Conservation (phyloP, 2,888 invertebrate genomes). For the Pharmacophagus antenor region DNA sequence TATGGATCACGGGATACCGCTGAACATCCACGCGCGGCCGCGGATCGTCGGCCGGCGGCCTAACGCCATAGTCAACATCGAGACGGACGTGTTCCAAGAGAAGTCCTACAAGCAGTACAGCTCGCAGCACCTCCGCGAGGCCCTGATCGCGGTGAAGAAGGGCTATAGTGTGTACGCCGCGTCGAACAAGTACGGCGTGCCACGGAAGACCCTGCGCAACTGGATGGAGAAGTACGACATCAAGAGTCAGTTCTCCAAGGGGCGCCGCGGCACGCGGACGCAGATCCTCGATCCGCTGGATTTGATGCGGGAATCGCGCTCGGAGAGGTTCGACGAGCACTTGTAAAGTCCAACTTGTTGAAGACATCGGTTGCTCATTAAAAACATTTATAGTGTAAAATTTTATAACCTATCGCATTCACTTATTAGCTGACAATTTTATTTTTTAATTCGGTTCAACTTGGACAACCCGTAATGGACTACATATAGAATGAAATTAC, state of each 20-base stretch:
- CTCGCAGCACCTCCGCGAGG: conserved; percentile 72
- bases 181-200: conserved; percentile 78
- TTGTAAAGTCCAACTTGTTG: conserved; percentile 29
- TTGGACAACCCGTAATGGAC: too few species aligned
- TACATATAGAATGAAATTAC: too few species aligned
- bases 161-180: conserved; percentile 80
- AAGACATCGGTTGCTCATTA: not conserved
- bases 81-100: conserved; percentile 75
- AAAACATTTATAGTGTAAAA: not conserved
- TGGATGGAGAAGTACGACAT: conserved; percentile 82
- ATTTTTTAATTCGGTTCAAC: too few species aligned
- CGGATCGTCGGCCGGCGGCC: conserved; percentile 68
- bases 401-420: not conserved
- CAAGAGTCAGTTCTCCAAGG: conserved; percentile 77
- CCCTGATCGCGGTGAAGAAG: conserved; percentile 74
- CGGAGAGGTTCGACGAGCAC: conserved; percentile 56
- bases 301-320: conserved; percentile 57
- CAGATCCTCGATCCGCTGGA: conserved; percentile 68
- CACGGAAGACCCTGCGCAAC: conserved; percentile 77
- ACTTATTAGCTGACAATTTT: too few species aligned
- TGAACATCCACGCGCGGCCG: conserved; percentile 71
- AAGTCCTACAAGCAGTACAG: conserved; percentile 78
- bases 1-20: conserved; percentile 69
- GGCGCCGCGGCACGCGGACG: conserved; percentile 63
- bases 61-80: conserved; percentile 71